Evolutionary conservation across 2,888 invertebrate species (phyloP).

Genomic region (Aporophyla nigra): DNA sequence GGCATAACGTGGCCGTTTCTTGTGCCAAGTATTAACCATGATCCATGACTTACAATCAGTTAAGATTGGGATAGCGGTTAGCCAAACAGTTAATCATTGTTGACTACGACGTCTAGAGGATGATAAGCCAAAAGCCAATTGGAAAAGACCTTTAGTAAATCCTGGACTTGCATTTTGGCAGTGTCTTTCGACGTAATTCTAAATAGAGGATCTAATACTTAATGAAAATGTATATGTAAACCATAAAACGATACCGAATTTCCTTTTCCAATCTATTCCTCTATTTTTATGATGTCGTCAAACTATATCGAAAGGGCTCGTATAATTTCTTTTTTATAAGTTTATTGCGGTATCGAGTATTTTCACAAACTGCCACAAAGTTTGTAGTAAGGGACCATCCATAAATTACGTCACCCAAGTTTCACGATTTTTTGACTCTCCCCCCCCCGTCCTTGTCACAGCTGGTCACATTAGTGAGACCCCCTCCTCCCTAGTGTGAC

Average conservation of each 20-base stretch:
- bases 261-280: conserved; percentile 26
- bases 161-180: neutral
- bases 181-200: neutral
- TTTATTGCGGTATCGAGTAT: conserved; percentile 23
- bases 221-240: conserved; percentile 19
- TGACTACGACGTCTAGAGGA: conserved; percentile 1
- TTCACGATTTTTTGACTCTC: too few relatives aligned
- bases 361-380: conserved; percentile 12
- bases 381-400: too few relatives aligned
- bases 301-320: conserved; percentile 26
- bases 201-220: neutral
- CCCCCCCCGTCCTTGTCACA: too few relatives aligned
- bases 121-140: conserved; percentile 8
- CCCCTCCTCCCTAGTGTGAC: too few relatives aligned
- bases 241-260: conserved; percentile 12
- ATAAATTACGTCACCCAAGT: too few relatives aligned
- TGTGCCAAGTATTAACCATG: conserved; percentile 54
- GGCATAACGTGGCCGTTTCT: conserved; percentile 6
- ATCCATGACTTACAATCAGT: conserved; percentile 47
- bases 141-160: neutral
- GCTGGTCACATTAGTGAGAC: too few relatives aligned
- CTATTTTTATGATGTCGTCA: conserved; percentile 45
- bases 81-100: conserved; percentile 37
- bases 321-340: conserved; percentile 20
- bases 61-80: conserved; percentile 41